Conservation (phyloP, 2,888 invertebrate genomes). For the Pherbina coryleti region DNA sequence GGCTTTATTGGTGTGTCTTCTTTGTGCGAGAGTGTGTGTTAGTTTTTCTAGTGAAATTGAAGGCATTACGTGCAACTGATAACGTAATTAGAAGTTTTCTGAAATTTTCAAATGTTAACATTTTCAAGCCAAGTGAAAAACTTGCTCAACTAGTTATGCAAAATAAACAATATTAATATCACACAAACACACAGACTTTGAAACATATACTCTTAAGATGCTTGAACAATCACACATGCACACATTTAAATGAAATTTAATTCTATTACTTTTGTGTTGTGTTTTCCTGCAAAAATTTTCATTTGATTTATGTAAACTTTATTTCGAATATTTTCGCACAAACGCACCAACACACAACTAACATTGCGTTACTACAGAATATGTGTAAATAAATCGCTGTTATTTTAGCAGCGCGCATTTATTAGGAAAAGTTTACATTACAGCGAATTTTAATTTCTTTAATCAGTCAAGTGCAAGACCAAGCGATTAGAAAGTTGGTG, state of each 20-base stretch:
- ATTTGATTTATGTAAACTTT: conserved; percentile 46
- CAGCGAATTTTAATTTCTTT: conserved; percentile 45
- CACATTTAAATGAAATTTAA: conserved; percentile 23
- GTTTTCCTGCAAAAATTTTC: conserved; percentile 37
- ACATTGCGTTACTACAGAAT: neutral
- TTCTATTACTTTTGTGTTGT: conserved; percentile 45
- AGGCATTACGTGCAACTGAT: conserved; percentile 50
- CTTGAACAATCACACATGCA: neutral
- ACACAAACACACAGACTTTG: conserved; percentile 51
- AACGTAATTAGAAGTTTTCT: conserved; percentile 36
- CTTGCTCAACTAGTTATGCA: conserved; percentile 47
- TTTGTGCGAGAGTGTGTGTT: conserved; percentile 1
- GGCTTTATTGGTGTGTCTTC: neutral
- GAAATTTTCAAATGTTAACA: conserved; percentile 28
- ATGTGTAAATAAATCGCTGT: neutral
- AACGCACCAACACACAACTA: neutral
- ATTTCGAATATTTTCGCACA: conserved; percentile 39
- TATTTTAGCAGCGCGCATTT: neutral
- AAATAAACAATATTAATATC: conserved; percentile 65
- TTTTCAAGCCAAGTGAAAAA: conserved; percentile 42
- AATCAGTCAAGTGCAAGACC: conserved; percentile 60
- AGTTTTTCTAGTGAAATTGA: conserved; percentile 1
- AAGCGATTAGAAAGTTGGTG: conserved; percentile 52
- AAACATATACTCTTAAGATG: neutral
- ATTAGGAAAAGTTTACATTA: conserved; percentile 14